Evolutionary conservation across 2,888 invertebrate species (phyloP).

Genomic region (Cacoxenus indagator): DNA sequence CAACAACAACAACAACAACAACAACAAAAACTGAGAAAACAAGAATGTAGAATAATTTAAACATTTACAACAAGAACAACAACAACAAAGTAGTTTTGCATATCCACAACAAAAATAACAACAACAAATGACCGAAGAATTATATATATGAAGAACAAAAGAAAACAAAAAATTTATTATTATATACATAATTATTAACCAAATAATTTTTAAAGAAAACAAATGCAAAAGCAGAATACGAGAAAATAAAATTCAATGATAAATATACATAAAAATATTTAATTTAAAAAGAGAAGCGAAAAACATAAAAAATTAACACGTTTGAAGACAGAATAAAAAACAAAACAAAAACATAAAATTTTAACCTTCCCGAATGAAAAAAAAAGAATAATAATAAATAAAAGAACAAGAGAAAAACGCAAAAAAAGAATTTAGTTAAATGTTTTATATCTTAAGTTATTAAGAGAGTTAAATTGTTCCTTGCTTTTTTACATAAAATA

Average conservation of each 20-base stretch:
- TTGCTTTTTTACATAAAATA: background rate
- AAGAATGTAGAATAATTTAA: constrained; percentile 26
- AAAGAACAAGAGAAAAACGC: background rate
- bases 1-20: constrained; percentile 37
- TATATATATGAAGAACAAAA: constrained; percentile 5
- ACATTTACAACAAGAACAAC: constrained; percentile 43
- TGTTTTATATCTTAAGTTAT: constrained; percentile 18
- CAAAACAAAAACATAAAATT: constrained; percentile 30
- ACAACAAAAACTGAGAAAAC: constrained; percentile 42
- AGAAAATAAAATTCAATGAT: constrained; percentile 33
- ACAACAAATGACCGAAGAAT: constrained; percentile 30
- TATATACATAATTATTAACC: constrained; percentile 7
- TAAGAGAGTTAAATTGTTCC: constrained; percentile 18
- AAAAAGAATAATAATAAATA: constrained; percentile 6
- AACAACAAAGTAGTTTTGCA: constrained; percentile 70
- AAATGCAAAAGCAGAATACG: constrained; percentile 38
- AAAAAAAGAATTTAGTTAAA: constrained; percentile 2
- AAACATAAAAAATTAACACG: constrained; percentile 28
- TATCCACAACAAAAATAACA: constrained; percentile 52
- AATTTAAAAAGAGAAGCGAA: background rate
- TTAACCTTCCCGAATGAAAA: constrained; percentile 64
- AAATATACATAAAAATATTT: constrained; percentile 18
- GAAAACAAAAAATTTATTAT: constrained; percentile 15
- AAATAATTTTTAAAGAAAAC: constrained; percentile 19
- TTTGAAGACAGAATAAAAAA: constrained; percentile 34